Evolutionary conservation across 1,140 invertebrate species (phyloP), one percentile per base, ranked within the genome.

Genomic region (Tetramorium parvispinum): DNA sequence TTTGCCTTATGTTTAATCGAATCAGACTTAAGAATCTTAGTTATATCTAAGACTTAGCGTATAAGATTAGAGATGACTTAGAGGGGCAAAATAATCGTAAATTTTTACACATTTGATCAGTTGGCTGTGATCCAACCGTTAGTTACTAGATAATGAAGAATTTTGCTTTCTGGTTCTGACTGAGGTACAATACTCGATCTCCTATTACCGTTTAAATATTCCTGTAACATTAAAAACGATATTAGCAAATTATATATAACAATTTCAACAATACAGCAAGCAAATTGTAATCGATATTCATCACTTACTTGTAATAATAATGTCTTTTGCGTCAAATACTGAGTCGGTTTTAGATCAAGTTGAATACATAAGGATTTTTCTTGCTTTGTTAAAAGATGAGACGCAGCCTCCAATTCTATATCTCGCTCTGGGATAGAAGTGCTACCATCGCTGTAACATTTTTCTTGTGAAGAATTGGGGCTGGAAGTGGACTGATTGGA

Each of bases 121-220:
- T 95, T 95, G 75, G 95, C 95, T 87, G 93, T 94, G 85, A 95
- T 95, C 94, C 94, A 95, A 83, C 95, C 95, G 83, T 93, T 95
- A 68, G 94, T 92, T 91, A 95, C 94, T 78, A 95, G 91, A 89
- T 95, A 95, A 93, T 95, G 93, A 68, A 95, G 92, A 90, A 95
- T 95, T 90, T 94, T 95, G 92, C 93, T 95, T 85, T 95, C 95
- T 82, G 95, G 94, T 90, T 95, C 95, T 70, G 95, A 95, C 27
- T 95, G 94, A 85, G 94, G 94, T 89, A 94, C 86, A 82, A 95
- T 88, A 43, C 79, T 91, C 37, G 93, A 93, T 94, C 88, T 94
- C 85, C 91, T 94, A 87, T 95, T 94, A 89, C 95, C 94, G 79
- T 94, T 95, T 63, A 95, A 90, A 91, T 95, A 95, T 93, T 95